Evolutionary conservation across 2,797 vertebrate genomes (phyloP).

Genomic region (Gouania willdenowi): DNA sequence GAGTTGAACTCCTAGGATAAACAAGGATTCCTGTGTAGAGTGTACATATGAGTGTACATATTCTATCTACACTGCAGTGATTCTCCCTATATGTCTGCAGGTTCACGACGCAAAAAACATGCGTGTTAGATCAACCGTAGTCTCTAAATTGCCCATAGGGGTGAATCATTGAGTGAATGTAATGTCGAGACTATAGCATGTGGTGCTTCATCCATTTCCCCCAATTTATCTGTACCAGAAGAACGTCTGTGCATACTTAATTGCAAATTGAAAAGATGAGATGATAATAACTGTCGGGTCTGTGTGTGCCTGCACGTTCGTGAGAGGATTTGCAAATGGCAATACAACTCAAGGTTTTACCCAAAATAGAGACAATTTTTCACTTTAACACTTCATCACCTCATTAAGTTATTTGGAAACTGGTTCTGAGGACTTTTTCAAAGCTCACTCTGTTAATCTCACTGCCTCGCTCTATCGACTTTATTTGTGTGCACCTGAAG

Average conservation of each 20-base stretch:
- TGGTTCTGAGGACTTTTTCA: conserved; percentile 21
- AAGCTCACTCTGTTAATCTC: conserved; percentile 36
- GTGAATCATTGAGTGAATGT: too few relatives aligned
- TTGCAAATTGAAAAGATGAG: conserved; percentile 62
- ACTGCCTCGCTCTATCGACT: conserved; percentile 19
- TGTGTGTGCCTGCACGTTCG: conserved; percentile 14
- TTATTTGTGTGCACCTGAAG: conserved; percentile 46
- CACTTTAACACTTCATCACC: conserved; percentile 56
- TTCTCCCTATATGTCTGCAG: too few relatives aligned
- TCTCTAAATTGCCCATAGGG: too few relatives aligned
- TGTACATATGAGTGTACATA: too few relatives aligned
- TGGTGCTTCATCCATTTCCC: conserved; percentile 34
- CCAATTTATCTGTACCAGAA: conserved; percentile 37
- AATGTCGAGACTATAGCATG: too few relatives aligned
- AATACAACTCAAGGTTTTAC: conserved; percentile 40
- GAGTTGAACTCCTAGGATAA: too few relatives aligned
- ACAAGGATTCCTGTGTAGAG: too few relatives aligned
- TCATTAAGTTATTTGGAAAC: conserved; percentile 63
- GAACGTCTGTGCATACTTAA: conserved; percentile 55
- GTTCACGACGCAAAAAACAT: too few relatives aligned
- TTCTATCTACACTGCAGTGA: too few relatives aligned
- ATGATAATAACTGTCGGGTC: conserved; percentile 53
- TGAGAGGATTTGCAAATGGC: conserved; percentile 20
- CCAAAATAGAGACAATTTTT: conserved; percentile 59
- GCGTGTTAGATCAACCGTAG: too few relatives aligned